Percentiles rank a stretch among this genome's conserved stretches.
Evolutionary conservation across 2,888 invertebrate species (phyloP).

Genomic region (Orthosia gothica): DNA sequence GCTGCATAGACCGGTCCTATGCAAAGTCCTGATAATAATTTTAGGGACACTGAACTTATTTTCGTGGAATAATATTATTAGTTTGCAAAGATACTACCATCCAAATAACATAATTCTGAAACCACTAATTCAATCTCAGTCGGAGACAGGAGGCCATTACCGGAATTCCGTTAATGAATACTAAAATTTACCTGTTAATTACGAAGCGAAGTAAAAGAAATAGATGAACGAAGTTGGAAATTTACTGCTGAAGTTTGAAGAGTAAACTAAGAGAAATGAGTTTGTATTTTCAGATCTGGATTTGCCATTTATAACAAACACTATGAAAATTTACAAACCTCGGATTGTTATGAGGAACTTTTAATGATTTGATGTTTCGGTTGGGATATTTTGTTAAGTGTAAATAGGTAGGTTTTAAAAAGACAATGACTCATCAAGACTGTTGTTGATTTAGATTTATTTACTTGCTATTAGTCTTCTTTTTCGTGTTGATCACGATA

Average conservation of each 20-base stretch:
- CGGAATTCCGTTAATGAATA: constrained; percentile 46
- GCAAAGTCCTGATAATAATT: not conserved
- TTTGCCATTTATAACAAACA: constrained; percentile 41
- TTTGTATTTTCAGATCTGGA: constrained; percentile 49
- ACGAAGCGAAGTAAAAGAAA: constrained; percentile 49
- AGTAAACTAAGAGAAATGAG: constrained; percentile 53
- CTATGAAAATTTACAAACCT: constrained; percentile 45
- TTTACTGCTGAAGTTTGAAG: constrained; percentile 57
- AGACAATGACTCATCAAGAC: not conserved
- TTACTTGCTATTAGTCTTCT: no score
- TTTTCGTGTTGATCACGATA: no score
- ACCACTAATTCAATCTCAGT: constrained; percentile 30
- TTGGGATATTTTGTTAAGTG: not conserved
- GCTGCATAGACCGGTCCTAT: not conserved
- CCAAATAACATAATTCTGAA: constrained; percentile 30
- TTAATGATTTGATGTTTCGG: constrained; percentile 25
- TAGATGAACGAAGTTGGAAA: constrained; percentile 49
- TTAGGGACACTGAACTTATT: not conserved
- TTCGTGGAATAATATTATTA: not conserved
- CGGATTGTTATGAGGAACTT: constrained; percentile 43
- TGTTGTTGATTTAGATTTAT: not conserved
- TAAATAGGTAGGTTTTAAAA: not conserved
- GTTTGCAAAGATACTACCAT: not conserved
- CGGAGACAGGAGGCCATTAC: constrained; percentile 40
- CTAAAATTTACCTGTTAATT: constrained; percentile 57